These are phyloP conservation scores for Apamea sordens DNA, from an alignment of 2,888 invertebrate genomes.

Conservation along the genomic window DNA sequence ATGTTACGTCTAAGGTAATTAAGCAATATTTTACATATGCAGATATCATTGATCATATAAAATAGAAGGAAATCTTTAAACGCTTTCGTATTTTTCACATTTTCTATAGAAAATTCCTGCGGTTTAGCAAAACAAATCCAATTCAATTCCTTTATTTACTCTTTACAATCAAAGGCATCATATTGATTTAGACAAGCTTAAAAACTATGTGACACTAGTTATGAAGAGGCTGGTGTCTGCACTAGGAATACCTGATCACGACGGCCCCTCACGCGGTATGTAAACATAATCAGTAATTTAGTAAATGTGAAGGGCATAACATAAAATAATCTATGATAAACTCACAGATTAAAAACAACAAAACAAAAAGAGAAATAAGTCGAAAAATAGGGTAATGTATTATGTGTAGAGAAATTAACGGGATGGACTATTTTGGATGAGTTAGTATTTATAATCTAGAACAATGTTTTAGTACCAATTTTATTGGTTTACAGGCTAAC, in stretches of 20 bases:
- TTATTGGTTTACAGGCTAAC: conserved; percentile 76
- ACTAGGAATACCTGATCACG: neutral
- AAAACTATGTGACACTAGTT: neutral
- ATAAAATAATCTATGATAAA: neutral
- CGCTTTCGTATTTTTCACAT: neutral
- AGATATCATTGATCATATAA: neutral
- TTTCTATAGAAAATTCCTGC: neutral
- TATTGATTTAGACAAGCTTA: neutral
- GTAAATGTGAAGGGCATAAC: neutral
- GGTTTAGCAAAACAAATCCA: neutral
- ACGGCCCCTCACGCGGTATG: neutral
- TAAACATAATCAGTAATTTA: neutral
- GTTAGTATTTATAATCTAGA: neutral
- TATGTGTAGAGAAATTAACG: neutral
- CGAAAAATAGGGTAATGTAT: no score
- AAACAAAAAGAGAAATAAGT: neutral
- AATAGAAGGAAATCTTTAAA: neutral
- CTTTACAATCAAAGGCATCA: neutral
- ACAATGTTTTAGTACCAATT: neutral
- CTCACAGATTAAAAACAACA: neutral
- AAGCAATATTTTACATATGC: neutral
- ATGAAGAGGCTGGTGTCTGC: neutral
- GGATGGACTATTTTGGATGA: neutral
- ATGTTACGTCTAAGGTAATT: conserved; percentile 85
- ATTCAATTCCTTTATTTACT: neutral